Base-by-base conservation (phyloP, 2,797 vertebrate genomes). In the Pangasius sanitwongsei region DNA sequence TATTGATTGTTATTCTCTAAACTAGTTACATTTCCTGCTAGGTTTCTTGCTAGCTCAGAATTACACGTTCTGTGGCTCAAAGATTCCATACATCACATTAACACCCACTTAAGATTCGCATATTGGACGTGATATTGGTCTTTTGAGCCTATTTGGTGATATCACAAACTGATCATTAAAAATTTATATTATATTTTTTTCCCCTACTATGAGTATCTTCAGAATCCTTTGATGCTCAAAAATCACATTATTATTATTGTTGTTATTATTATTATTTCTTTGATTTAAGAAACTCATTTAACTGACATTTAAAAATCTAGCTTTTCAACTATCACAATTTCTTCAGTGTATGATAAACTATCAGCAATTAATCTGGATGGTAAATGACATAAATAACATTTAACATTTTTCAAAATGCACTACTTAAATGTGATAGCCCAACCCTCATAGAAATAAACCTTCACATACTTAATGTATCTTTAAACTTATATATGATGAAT, bases 141-240 rank as follows among this genome's bases (percentile, higher is more conserved):
- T 31, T 44, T 13, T 18, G 15, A 53, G 28, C 15, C 75, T 28
- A 50, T 77, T 78, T 55, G 31, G 15, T 78, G 75, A 78, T 6
- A 55, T 31, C 48, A 78, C 75, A 78, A 18, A 78, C 7, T n/a
- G n/a, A 55, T 31, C 15, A 55, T 16, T 55, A 20, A 53, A 78
- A 31, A n/a, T 31, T 7, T 0, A 16, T 53, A 23, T 34, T 0
- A 34, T 6, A 2, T n/a, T n/a, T 15, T n/a, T 15, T 15, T 1
- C 2, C 2, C 1, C 48, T 2, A 53, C 0, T 20, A 6, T 31
- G 6, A 53, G 11, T 31, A 18, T 31, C 15, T 18, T n/a, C 23
- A 75, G 41, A 77, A 28, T 9, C 50, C 6, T 55, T 15, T 53
- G 15, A 18, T 2, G 37, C 44, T 80, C 18, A 28, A 53, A 53